Conservation (phyloP, 2,113 vertebrate genomes). For the Emydura subglobosa region DNA sequence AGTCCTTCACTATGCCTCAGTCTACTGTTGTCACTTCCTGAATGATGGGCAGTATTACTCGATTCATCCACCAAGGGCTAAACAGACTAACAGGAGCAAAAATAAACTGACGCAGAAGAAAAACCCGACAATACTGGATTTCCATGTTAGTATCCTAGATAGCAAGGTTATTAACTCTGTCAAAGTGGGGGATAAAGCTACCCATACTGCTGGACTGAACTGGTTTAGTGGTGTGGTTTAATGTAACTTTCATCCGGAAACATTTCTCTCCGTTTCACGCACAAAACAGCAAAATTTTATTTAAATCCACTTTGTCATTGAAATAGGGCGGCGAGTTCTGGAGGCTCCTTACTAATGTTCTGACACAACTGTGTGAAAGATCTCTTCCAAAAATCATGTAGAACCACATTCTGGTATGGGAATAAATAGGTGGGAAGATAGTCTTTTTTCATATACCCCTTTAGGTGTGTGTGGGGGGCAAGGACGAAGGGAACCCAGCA, state of each 20-base stretch:
- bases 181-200: neutral
- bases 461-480: neutral
- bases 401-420: conserved; percentile 12
- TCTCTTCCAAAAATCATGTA: conserved; percentile 6
- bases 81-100: neutral
- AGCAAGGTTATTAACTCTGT: neutral
- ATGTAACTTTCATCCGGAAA: neutral
- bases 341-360: neutral
- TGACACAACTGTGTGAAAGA: neutral
- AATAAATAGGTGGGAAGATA: conserved; percentile 1
- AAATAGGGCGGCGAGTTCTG: neutral
- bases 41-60: neutral
- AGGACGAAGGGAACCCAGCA: neutral
- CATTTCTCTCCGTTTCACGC: neutral
- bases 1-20: neutral
- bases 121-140: neutral
- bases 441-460: conserved; percentile 23
- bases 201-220: neutral
- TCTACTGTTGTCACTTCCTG: neutral
- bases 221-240: neutral
- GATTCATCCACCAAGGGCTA: neutral
- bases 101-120: neutral
- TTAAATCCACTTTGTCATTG: neutral
- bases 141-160: neutral
- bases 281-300: neutral